These are phyloP conservation scores for Andrena bucephala DNA, from an alignment of 2,888 invertebrate genomes.

Conservation along the genomic window DNA sequence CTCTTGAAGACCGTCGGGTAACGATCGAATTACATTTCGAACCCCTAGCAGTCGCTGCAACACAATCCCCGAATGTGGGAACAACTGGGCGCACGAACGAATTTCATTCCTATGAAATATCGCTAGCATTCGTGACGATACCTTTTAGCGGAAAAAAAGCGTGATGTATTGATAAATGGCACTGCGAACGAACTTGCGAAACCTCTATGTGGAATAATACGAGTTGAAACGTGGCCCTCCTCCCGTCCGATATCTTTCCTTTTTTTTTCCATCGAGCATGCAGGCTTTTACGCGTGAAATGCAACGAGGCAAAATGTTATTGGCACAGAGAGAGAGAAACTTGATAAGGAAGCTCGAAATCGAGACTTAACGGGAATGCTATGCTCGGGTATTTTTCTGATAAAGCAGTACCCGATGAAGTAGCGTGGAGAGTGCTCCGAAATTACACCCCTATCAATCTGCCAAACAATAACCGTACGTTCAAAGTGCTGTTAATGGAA, in stretches of 20 bases:
- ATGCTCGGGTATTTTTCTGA: no score
- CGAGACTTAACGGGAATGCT: background rate
- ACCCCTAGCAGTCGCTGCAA: background rate
- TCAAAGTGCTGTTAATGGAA: no score
- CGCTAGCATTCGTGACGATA: background rate
- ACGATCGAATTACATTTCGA: background rate
- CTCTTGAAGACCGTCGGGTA: background rate
- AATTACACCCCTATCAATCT: no score
- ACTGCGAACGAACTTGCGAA: slow-evolving; percentile 2
- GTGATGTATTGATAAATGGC: slow-evolving; percentile 15
- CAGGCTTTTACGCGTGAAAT: background rate
- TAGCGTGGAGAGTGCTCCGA: no score
- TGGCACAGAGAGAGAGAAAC: background rate
- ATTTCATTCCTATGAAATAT: slow-evolving; percentile 23
- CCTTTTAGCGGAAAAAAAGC: slow-evolving; percentile 10
- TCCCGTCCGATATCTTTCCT: background rate
- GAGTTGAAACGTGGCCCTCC: background rate
- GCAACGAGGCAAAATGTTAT: background rate
- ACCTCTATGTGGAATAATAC: background rate
- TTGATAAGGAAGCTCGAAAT: background rate
- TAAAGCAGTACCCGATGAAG: no score
- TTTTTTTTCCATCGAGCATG: background rate
- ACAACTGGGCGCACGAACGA: background rate
- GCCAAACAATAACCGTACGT: no score
- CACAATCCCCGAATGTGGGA: background rate